Percentiles rank a stretch among this genome's conserved stretches.
These are phyloP conservation scores for Nowickia ferox DNA, from an alignment of 2,888 invertebrate genomes.

Conservation along the genomic window DNA sequence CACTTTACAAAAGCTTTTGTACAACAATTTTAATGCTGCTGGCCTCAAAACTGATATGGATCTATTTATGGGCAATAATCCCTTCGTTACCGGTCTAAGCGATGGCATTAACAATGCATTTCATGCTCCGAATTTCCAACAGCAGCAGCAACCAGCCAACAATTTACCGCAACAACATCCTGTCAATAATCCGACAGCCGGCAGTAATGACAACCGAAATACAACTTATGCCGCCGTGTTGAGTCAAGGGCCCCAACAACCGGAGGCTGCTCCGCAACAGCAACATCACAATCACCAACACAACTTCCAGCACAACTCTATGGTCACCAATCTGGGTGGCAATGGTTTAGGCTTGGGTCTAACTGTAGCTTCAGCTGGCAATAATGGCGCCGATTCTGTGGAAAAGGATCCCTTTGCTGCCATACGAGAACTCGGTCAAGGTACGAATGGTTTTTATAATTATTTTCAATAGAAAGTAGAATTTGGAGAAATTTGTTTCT, in stretches of 20 bases:
- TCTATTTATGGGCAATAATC: constrained; percentile 76
- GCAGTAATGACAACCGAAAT: constrained; percentile 74
- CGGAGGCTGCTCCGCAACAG: constrained; percentile 64
- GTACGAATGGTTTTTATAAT: constrained; percentile 84
- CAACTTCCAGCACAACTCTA: constrained; percentile 69
- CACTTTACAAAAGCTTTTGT: constrained; percentile 76
- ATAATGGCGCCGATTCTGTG: constrained; percentile 72
- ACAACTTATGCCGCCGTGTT: constrained; percentile 83
- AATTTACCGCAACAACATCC: constrained; percentile 73
- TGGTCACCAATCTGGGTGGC: constrained; percentile 55
- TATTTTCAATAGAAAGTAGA: constrained; percentile 84
- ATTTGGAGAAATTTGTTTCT: constrained; percentile 51
- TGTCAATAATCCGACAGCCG: constrained; percentile 39
- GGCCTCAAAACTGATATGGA: constrained; percentile 78
- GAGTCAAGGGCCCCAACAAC: constrained; percentile 80
- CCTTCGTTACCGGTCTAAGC: constrained; percentile 57
- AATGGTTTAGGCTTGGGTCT: constrained; percentile 59
- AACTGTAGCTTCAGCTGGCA: constrained; percentile 51
- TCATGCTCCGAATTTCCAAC: constrained; percentile 68
- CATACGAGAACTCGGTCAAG: constrained; percentile 84
- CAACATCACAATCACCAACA: constrained; percentile 72
- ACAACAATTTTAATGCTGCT: constrained; percentile 78
- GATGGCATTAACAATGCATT: constrained; percentile 69
- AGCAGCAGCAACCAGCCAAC: constrained; percentile 53
- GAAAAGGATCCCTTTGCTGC: constrained; percentile 84